Conservation (phyloP, 2,888 invertebrate species). For the Gerris lacustris region DNA sequence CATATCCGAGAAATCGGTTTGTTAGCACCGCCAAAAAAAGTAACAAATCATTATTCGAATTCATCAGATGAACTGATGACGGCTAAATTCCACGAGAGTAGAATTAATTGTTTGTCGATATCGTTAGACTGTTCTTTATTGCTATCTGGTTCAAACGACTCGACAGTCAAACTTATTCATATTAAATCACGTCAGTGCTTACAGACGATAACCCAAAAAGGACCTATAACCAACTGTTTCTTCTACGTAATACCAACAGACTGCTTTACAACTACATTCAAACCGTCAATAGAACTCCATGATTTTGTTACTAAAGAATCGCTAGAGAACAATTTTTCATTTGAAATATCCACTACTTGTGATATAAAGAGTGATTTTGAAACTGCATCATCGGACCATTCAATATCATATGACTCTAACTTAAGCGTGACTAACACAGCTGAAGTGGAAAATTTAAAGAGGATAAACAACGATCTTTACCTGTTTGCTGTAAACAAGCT, state of each 20-base stretch:
- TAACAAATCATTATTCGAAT: constrained; percentile 48
- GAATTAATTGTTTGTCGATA: constrained; percentile 57
- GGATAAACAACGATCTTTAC: constrained; percentile 49
- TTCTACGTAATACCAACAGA: constrained; percentile 45
- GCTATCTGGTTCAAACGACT: constrained; percentile 64
- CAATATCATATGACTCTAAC: background rate
- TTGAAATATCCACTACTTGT: constrained; percentile 17
- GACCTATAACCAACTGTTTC: constrained; percentile 57
- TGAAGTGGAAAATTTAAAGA: constrained; percentile 45
- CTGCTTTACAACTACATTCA: constrained; percentile 30
- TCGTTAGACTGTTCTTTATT: constrained; percentile 59
- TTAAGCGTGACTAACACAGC: constrained; percentile 34
- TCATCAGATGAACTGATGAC: constrained; percentile 40
- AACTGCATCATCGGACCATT: background rate
- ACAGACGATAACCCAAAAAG: constrained; percentile 57
- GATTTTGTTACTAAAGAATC: constrained; percentile 19
- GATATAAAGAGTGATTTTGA: background rate
- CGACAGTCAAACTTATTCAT: constrained; percentile 67
- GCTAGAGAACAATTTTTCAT: background rate
- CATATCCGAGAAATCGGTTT: constrained; percentile 55
- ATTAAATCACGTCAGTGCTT: constrained; percentile 61
- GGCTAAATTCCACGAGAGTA: constrained; percentile 52
- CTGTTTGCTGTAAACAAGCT: constrained; percentile 42
- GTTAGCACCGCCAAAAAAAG: constrained; percentile 53
- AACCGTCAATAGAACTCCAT: constrained; percentile 25